Conservation (phyloP, 2,113 vertebrate genomes). For the Danio rerio region DNA sequence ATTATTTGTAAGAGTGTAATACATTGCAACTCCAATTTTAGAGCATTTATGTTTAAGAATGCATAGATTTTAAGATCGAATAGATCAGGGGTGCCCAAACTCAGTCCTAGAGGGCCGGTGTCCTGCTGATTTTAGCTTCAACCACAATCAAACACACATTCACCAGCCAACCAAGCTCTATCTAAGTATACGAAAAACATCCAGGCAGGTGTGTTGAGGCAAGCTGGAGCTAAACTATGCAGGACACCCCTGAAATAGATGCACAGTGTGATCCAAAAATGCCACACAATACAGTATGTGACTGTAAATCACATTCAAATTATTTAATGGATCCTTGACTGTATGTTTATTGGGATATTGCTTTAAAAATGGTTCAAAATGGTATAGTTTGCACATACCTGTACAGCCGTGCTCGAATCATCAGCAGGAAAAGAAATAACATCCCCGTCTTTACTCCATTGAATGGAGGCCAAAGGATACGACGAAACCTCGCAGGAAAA, state of each 20-base stretch:
- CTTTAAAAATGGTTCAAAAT: not conserved
- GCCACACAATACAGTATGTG: not conserved
- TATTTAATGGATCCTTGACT: not conserved
- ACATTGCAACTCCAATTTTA: too few relatives aligned
- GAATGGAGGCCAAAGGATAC: slow-evolving; percentile 61
- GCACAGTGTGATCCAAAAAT: not conserved
- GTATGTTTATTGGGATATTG: not conserved
- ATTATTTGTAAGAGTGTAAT: not conserved
- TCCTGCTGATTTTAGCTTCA: not conserved
- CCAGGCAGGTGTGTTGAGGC: too few relatives aligned
- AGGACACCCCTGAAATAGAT: not conserved
- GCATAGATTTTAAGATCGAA: too few relatives aligned
- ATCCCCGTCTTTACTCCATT: slow-evolving; percentile 64
- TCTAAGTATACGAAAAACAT: too few relatives aligned
- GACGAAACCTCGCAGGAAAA: slow-evolving; percentile 65
- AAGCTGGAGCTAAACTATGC: too few relatives aligned
- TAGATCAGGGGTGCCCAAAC: too few relatives aligned
- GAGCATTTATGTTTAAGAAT: too few relatives aligned
- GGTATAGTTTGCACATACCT: slow-evolving; percentile 45
- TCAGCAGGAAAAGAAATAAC: slow-evolving; percentile 58
- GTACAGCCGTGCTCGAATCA: slow-evolving; percentile 57
- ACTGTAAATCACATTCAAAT: not conserved
- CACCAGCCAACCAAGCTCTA: too few relatives aligned
- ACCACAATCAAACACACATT: too few relatives aligned
- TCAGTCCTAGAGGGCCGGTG: too few relatives aligned